Conservation (phyloP, 2,797 vertebrate genomes). For the Ctenopoma kingsleyae region DNA sequence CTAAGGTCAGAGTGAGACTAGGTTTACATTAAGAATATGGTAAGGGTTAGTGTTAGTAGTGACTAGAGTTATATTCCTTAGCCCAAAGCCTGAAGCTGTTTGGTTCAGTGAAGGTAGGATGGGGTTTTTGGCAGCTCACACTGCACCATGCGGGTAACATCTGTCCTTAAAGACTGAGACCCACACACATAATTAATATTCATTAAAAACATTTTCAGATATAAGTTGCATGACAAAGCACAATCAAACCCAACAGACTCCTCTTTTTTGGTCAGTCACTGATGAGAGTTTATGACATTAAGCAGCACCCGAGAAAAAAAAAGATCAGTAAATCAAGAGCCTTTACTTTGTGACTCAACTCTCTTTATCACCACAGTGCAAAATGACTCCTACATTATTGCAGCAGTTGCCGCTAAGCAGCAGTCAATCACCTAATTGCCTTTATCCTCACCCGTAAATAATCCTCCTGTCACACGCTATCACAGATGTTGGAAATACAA, state of each 20-base stretch:
- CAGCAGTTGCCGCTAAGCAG: conserved; percentile 56
- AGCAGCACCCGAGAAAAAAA: conserved; percentile 34
- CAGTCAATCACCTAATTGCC: conserved; percentile 67
- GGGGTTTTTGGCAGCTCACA: conserved; percentile 60
- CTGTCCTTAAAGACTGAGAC: conserved; percentile 56
- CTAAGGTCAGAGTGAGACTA: background rate
- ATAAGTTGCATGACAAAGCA: background rate
- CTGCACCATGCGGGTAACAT: conserved; percentile 75
- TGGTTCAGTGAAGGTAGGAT: conserved; percentile 54
- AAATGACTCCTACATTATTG: conserved; percentile 57
- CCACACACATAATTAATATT: conserved; percentile 6
- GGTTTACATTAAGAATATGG: background rate
- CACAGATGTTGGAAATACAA: conserved; percentile 48
- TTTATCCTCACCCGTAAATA: conserved; percentile 62
- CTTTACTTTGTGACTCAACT: conserved; percentile 41
- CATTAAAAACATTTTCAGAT: background rate
- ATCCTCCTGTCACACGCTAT: conserved; percentile 32
- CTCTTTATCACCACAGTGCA: conserved; percentile 43
- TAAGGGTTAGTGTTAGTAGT: background rate
- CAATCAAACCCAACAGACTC: background rate
- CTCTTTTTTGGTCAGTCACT: conserved; percentile 17
- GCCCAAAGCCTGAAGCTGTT: conserved; percentile 48
- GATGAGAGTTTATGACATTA: conserved; percentile 19
- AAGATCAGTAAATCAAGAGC: conserved; percentile 42
- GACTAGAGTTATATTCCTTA: conserved; percentile 30